These are phyloP conservation scores for Hemibagrus wyckioides DNA, from an alignment of 2,113 vertebrate genomes.

Conservation along the genomic window DNA sequence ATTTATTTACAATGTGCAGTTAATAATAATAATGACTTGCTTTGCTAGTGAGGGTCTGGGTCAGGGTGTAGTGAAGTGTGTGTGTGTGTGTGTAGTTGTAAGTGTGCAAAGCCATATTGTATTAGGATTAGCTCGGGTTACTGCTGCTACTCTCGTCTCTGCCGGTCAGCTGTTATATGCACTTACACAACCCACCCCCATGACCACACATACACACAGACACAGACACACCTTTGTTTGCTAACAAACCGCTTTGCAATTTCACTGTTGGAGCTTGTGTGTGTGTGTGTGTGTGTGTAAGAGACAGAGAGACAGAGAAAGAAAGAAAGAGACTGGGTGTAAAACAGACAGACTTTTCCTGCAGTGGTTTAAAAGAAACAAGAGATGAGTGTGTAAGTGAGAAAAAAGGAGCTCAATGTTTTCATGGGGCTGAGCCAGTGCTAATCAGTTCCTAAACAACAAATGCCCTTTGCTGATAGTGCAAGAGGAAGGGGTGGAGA, in stretches of 20 bases:
- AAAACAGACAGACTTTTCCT: neutral
- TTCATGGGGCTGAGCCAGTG: constrained; percentile 20
- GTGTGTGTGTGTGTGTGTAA: neutral
- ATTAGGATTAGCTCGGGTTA: constrained; percentile 53
- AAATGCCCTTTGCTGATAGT: constrained; percentile 14
- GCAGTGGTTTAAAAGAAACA: constrained; percentile 18
- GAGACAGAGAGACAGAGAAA: neutral
- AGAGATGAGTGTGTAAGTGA: neutral
- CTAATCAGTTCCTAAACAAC: constrained; percentile 35
- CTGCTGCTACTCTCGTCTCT: constrained; percentile 39
- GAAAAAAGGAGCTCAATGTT: neutral
- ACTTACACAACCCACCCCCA: constrained; percentile 30
- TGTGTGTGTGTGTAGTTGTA: constrained; percentile 18
- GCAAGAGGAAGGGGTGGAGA: constrained; percentile 7
- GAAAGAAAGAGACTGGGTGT: neutral
- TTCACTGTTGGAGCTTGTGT: neutral
- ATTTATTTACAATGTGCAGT: neutral
- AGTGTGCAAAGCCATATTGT: constrained; percentile 50
- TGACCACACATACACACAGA: constrained; percentile 20
- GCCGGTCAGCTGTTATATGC: constrained; percentile 48
- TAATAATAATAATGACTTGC: constrained; percentile 28
- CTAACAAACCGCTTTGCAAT: constrained; percentile 24
- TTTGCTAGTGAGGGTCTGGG: constrained; percentile 9
- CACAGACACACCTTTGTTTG: constrained; percentile 44
- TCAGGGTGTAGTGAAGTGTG: neutral